phyloP scores from a whole-genome alignment of 1,140 invertebrate species.

The Stenopsyche tienmushanensis region DNA sequence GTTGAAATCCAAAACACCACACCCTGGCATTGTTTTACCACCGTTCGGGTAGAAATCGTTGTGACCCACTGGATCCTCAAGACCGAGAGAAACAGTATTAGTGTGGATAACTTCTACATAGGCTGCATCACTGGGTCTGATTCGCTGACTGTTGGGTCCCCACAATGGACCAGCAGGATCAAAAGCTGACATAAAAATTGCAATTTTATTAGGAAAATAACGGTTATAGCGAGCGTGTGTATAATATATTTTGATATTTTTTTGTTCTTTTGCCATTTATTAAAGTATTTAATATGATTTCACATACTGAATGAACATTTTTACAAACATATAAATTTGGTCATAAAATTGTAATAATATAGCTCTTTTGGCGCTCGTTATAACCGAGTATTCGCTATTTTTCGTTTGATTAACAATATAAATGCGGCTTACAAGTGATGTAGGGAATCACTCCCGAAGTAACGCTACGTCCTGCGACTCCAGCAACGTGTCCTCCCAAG shows the following conservation, averaged over 20 bases:
- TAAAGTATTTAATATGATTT: too few relatives aligned
- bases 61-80: constrained; percentile 50
- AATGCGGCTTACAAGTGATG: constrained; percentile 30
- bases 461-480: constrained; percentile 49
- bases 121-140: constrained; percentile 55
- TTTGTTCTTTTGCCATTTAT: too few relatives aligned
- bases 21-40: constrained; percentile 55
- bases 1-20: constrained; percentile 40
- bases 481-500: constrained; percentile 60
- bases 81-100: constrained; percentile 48
- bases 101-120: constrained; percentile 75
- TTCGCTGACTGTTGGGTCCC: constrained; percentile 41
- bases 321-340: too few relatives aligned
- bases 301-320: too few relatives aligned
- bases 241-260: too few relatives aligned
- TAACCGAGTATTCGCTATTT: too few relatives aligned
- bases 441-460: constrained; percentile 25
- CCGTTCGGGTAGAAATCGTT: constrained; percentile 61
- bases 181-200: constrained; percentile 58
- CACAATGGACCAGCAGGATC: constrained; percentile 66
- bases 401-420: too few relatives aligned
- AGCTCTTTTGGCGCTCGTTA: too few relatives aligned
- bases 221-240: too few relatives aligned
- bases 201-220: too few relatives aligned
- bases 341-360: too few relatives aligned